Base-by-base conservation (phyloP, 2,113 vertebrate genomes). In the Neoarius graeffei region DNA sequence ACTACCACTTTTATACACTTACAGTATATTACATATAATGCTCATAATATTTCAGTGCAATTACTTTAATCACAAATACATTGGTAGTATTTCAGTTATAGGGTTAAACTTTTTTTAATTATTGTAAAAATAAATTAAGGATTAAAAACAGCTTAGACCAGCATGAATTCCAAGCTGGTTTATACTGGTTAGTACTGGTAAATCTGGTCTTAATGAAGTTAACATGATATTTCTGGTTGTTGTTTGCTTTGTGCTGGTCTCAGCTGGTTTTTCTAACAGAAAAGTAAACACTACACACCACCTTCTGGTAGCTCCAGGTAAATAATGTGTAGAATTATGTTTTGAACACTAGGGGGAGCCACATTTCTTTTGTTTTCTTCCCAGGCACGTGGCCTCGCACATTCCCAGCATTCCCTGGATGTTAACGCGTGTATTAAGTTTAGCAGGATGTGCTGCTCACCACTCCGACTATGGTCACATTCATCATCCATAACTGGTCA, bases 351-450 rank as follows among this genome's bases (percentile, higher is more conserved):
- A 80, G 80, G 30, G 50, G 85, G 81, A 66, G 73, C 67, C 71
- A 67, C 25, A 84, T 54, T 81, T 84, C 30, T 64, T 85, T 19
- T 74, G 54, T 74, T 83, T 69, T 83, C 19, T 90, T 76, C 30
- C 57, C 69, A 87, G 77, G 77, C 87, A 57, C 59, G 84, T 71
- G 62, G 74, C 87, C 30, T 50, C 71, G 76, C 76, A 83, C 79
- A 89, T 91, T 93, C 90, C 0, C 94, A 91, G 87, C 93, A 92
- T 0, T 96, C 96, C 2, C 96, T 94, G 67, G 91, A 86, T 84
- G 90, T 97, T 93, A 95, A 95, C 96, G 96, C 81, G 71, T 82
- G 79, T 27, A 64, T 87, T 87, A 88, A 85, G 48, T 93, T 96
- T 79, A 96, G 94, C 96, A 93, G 42, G 42, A 42, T 50, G 54